Evolutionary conservation across 2,113 vertebrate species (phyloP), one percentile per base, ranked within the genome.

Genomic region (Enhydra lutris): DNA sequence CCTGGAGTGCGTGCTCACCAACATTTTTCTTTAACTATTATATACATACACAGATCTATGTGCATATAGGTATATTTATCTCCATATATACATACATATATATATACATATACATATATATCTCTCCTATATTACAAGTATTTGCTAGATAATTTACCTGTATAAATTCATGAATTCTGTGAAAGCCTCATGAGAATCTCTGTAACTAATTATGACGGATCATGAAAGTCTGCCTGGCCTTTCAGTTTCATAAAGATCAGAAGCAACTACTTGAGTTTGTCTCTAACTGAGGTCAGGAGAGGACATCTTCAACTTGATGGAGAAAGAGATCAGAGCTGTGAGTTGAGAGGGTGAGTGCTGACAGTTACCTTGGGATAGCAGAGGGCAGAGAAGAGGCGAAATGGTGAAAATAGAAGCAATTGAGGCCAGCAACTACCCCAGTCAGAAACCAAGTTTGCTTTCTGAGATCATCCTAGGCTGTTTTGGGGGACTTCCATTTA

Each of bases 361-460:
- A 98, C 91, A 93, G 88, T 91, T 90, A 82, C 50, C 45, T 63
- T 42, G 39, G 55, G 24, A 61, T 57, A 76, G 7, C 59, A 94
- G 61, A 89, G 59, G 74, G 3, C 36, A 93, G 23, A 63, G 34
- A 93, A 84, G 95, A 86, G 14, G 45, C 9, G 11, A 94, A 78
- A 78, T 45, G 36, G 34, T 42, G 94, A 97, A 97, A 97, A 97
- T 89, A 95, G 95, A 95, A 97, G 26, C 55, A 89, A 21, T 6
- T 29, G 45, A 78, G n/a, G 45, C 15, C 8, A 94, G 15, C 4
- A 36, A 23, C 74, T 95, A 80, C 45, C 24, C 71, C 34, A 92
- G 15, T 21, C 65, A 91, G 42, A 74, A 84, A 24, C 34, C 36
- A 71, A 69, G 7, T 71, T 96, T 76, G 26, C 63, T 82, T 80